Evolutionary conservation across 1,140 invertebrate species (phyloP), one percentile per base, ranked within the genome.

Genomic region (Dufourea novaeangliae): DNA sequence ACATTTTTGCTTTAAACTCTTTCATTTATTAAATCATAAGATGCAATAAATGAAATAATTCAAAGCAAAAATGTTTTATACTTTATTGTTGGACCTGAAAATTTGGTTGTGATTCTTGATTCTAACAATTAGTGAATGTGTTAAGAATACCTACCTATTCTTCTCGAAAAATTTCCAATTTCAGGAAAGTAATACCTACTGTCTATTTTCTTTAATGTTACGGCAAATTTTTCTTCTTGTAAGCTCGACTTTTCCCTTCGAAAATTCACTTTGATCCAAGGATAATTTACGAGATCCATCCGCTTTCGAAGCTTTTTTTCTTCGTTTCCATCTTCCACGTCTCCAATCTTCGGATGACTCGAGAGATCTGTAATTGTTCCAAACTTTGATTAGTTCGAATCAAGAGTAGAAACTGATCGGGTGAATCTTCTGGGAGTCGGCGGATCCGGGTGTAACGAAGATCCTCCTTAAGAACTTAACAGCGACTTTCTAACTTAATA

Each of bases 381-480:
- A 32, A 50, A 66, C 25, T 32, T 66, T 50, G 63, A 66, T 66
- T 50, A 66, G 41, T 50, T 50, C 7, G 63, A n/a, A 66, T 32
- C 14, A 17, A 20, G 63, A 27, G 10, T n/a, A n/a, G 29, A 22
- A 50, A 50, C 17, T 10, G 63, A 66, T 50, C 44, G 63, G 11
- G 5, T 20, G 63, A 32, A 50, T 66, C 41, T 22, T n/a, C 1
- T 0, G 27, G 17, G 22, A 32, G 2, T 5, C 27, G 63, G 20
- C 50, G 67, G 52, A 69, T 69, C 57, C 52, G 52, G 52, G 34
- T 57, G 67, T 6, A 29, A 57, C 67, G 25, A 0, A 29, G 44
- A 5, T 8, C 25, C 20, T 41, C 10, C 34, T 29, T 11, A 12
- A 11, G 54, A 57, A 32, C 17, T 32, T 57, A 57, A 57, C 34